Evolutionary conservation across 2,797 vertebrate genomes (phyloP), one percentile per base, ranked within the genome.

Genomic region (Falco concolor): DNA sequence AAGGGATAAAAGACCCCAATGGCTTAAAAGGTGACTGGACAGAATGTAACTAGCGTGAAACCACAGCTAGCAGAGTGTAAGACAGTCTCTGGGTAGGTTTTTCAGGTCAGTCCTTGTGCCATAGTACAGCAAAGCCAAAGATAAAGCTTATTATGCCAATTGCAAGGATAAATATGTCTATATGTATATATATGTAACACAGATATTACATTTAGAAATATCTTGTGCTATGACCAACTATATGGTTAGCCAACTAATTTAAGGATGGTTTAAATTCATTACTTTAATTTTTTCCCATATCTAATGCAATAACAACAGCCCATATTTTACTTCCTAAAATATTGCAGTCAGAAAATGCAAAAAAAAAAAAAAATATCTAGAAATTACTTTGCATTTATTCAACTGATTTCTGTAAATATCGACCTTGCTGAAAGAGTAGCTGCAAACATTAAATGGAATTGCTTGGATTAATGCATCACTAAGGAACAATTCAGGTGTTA

Each of bases 101-200:
- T 75, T 25, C 36, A 24, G 22, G 36, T 68, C 38, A 64, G 38
- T 40, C 75, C 78, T 86, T 44, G 10, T 64, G 47, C 16, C 2
- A 1, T 11, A 32, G 2, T 34, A 13, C 18, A 53, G 24, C 2
- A 5, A 68, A 63, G 19, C 5, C 34, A 69, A 63, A 78, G 27
- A 59, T 24, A 67, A 70, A 77, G 18, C 2, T n/a, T 83, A 20
- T 5, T 77, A 9, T 64, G 28, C 9, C 15, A 36, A 19, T 34
- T 49, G 3, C 14, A 32, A 73, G 13, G 42, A 30, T 34, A 64
- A 79, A 76, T 27, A 52, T 1, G 1, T 2, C 42, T 2, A 36
- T 24, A 6, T 16, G 1, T 2, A 47, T 2, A 36, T 24, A 4
- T 15, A 30, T 24, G 3, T n/a, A 16, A 65, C 4, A 25, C 2